These are phyloP conservation scores for Odontophorus gujanensis DNA, from an alignment of 2,113 vertebrate genomes.

Conservation along the genomic window DNA sequence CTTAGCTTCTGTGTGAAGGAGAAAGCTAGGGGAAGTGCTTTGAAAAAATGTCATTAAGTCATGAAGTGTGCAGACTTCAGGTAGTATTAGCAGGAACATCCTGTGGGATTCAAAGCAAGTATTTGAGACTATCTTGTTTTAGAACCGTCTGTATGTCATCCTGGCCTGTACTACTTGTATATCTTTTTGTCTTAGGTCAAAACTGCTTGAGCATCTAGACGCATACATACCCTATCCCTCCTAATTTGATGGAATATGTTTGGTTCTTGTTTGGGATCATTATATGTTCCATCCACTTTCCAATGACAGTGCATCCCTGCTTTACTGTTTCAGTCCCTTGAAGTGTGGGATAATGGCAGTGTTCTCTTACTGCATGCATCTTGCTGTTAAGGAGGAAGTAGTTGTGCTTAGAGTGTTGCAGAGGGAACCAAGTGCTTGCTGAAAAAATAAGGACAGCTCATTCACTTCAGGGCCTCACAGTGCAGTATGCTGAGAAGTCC, in stretches of 20 bases:
- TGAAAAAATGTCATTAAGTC: background rate
- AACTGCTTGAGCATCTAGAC: rapidly evolving
- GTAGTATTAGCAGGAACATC: background rate
- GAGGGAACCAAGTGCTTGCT: background rate
- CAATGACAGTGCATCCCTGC: rapidly evolving
- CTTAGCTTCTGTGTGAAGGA: background rate
- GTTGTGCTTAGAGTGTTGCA: background rate
- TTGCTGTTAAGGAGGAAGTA: background rate
- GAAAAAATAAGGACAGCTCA: background rate
- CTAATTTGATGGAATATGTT: background rate
- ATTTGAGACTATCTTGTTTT: background rate
- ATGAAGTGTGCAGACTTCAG: background rate
- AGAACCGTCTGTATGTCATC: background rate
- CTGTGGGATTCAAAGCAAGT: background rate
- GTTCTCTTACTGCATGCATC: background rate
- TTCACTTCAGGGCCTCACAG: background rate
- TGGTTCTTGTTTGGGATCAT: rapidly evolving
- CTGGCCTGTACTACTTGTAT: background rate
- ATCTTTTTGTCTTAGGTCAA: background rate
- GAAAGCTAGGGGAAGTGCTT: background rate
- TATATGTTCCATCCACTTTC: background rate
- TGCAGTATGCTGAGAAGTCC: background rate
- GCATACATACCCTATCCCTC: background rate
- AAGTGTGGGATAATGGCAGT: background rate
- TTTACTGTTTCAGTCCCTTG: background rate